These are phyloP conservation scores for Plumapathes pennacea DNA, from an alignment of 92 coral and sea anemone genomes.

Conservation along the genomic window DNA sequence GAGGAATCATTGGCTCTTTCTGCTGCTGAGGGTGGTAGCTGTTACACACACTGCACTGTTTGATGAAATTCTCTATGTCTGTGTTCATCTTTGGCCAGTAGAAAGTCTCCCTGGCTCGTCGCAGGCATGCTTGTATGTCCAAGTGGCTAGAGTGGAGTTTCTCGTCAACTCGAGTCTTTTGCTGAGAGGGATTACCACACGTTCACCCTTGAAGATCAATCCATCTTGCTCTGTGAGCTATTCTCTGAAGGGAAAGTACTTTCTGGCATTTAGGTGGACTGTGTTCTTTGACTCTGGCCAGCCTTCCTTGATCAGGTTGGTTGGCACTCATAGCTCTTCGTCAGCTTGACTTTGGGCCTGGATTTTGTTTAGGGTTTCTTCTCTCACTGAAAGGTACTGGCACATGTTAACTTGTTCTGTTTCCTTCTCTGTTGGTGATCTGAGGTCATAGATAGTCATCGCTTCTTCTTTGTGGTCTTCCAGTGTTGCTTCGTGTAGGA, in stretches of 20 bases:
- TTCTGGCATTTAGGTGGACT: not conserved
- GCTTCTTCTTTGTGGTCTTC: constrained; percentile 1
- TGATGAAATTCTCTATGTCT: no score
- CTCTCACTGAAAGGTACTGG: constrained; percentile 15
- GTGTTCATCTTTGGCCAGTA: no score
- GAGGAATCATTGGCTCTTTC: constrained; percentile 30
- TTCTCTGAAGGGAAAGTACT: constrained; percentile 2
- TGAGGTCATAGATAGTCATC: not conserved
- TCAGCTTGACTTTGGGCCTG: constrained; percentile 3
- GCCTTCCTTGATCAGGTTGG: constrained; percentile 1
- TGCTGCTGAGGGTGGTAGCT: constrained; percentile 6
- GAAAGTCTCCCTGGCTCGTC: no score
- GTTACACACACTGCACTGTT: constrained; percentile 15
- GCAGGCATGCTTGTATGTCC: no score
- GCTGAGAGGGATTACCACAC: no score
- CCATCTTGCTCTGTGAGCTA: no score
- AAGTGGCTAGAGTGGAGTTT: no score
- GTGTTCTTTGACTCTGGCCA: constrained; percentile 1
- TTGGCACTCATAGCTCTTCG: not conserved
- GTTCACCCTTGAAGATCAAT: no score
- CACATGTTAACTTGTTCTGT: constrained; percentile 18
- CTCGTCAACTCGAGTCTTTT: no score
- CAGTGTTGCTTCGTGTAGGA: not conserved
- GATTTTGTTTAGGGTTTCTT: constrained; percentile 18
- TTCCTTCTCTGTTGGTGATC: constrained; percentile 19